These are phyloP conservation scores for Mormyrops attenuatus DNA, from an alignment of 2,797 vertebrate species.

Conservation along the genomic window DNA sequence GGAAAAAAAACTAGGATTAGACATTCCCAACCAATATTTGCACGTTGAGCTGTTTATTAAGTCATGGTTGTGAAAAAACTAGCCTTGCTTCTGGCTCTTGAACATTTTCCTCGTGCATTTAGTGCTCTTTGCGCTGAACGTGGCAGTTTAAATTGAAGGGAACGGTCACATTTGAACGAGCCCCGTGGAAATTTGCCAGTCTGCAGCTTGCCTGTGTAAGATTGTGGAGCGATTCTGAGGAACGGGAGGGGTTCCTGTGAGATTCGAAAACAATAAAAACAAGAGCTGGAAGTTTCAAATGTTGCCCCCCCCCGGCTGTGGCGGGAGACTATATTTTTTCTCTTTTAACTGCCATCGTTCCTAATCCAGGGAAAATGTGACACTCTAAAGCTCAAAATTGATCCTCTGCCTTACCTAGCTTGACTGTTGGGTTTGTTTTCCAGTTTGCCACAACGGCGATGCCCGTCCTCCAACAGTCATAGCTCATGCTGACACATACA, in stretches of 20 bases:
- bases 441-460: neutral
- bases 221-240: neutral
- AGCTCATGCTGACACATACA: constrained; percentile 23
- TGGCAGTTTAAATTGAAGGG: neutral
- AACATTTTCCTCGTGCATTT: neutral
- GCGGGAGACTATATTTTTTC: neutral
- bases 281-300: neutral
- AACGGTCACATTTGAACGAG: neutral
- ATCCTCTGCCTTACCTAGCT: neutral
- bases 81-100: neutral
- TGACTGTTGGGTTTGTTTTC: neutral
- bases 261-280: constrained; percentile 7
- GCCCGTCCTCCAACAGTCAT: neutral
- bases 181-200: neutral
- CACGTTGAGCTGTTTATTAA: neutral
- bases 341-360: neutral
- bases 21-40: neutral
- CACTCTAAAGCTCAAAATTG: neutral
- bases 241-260: neutral
- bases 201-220: neutral
- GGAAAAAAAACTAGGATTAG: neutral
- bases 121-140: neutral
- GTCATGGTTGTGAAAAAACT: neutral
- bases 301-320: neutral
- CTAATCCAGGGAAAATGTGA: constrained; percentile 5